A percentile compares a stretch with the other conserved stretches of the same genome.
These are phyloP conservation scores for Corythornis madagascariensis DNA, from an alignment of 2,113 vertebrate genomes.

Conservation along the genomic window DNA sequence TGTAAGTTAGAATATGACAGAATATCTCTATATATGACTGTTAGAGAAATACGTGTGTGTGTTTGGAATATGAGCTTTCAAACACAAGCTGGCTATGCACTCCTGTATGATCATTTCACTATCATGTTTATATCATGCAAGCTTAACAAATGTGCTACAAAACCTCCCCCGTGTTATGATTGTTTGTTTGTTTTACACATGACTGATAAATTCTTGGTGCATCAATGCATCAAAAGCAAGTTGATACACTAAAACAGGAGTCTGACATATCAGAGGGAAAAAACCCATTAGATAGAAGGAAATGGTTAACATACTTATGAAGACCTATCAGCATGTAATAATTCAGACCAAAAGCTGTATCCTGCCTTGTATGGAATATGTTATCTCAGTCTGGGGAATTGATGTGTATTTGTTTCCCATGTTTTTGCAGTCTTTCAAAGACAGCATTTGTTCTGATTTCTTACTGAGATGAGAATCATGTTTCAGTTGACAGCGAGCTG, in stretches of 20 bases:
- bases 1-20: not conserved
- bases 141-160: not conserved
- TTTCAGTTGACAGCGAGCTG: not conserved
- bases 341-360: conserved; percentile 18
- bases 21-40: not conserved
- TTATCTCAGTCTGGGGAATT: conserved; percentile 28
- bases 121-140: not conserved
- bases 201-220: not conserved
- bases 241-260: not conserved
- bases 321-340: conserved; percentile 19
- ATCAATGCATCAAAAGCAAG: not conserved
- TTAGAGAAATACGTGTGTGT: not conserved
- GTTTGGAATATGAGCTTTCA: conserved; percentile 4
- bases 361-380: not conserved
- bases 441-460: conserved; percentile 31
- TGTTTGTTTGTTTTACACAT: not conserved
- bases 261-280: not conserved
- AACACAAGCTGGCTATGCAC: not conserved
- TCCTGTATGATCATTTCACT: not conserved
- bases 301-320: not conserved
- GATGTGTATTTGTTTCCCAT: not conserved
- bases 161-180: not conserved
- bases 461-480: not conserved
- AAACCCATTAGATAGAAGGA: conserved; percentile 1
- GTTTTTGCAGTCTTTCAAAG: conserved; percentile 6